These are phyloP conservation scores for Podabrus alpinus DNA, from an alignment of 2,888 invertebrate genomes.

Conservation along the genomic window DNA sequence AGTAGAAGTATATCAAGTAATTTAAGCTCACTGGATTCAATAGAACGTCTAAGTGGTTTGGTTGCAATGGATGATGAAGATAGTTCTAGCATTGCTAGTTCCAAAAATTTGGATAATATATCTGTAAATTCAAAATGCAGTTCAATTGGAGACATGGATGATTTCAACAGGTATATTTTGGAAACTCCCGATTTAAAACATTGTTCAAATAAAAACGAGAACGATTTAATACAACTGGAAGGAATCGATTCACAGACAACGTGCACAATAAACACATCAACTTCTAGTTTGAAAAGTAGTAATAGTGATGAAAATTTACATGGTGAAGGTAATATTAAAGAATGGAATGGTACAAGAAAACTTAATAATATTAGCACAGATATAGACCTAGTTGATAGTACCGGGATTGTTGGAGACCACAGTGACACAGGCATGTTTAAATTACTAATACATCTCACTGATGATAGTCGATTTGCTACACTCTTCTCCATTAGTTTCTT, in stretches of 20 bases:
- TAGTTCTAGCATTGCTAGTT: constrained; percentile 13
- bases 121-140: constrained; percentile 26
- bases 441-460: neutral
- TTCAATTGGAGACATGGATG: neutral
- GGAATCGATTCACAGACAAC: neutral
- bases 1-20: constrained; percentile 9
- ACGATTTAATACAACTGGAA: neutral
- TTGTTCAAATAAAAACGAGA: neutral
- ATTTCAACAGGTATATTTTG: neutral
- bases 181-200: neutral
- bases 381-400: constrained; percentile 35
- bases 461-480: neutral
- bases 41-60: constrained; percentile 41
- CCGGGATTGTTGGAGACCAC: constrained; percentile 50
- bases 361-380: constrained; percentile 42
- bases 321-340: constrained; percentile 41
- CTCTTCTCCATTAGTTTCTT: neutral
- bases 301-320: constrained; percentile 44
- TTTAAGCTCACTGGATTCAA: constrained; percentile 38
- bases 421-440: constrained; percentile 53
- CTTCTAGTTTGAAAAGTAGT: constrained; percentile 41
- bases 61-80: constrained; percentile 25
- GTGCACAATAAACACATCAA: neutral
- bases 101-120: constrained; percentile 3
- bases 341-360: constrained; percentile 50